phyloP scores from a whole-genome alignment of 1,140 invertebrate genomes.

The Ceratitis capitata region DNA sequence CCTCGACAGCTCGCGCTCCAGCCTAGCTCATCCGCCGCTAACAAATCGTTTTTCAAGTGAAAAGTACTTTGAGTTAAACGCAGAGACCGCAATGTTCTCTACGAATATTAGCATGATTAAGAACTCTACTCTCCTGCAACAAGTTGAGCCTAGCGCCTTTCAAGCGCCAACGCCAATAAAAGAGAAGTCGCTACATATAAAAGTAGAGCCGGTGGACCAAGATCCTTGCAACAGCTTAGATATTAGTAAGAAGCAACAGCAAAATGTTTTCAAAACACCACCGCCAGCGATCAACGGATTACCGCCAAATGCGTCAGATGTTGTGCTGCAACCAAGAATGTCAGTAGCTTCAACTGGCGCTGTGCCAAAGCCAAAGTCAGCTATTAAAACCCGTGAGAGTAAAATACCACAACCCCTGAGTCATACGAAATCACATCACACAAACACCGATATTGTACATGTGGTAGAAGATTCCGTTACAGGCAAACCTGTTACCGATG shows the following conservation, averaged over 20 bases:
- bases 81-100: conserved; percentile 59
- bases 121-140: conserved; percentile 57
- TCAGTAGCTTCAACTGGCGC: neutral
- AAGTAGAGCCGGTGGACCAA: neutral
- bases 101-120: conserved; percentile 59
- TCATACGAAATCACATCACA: neutral
- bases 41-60: neutral
- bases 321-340: neutral
- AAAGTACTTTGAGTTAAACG: conserved; percentile 55
- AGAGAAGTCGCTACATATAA: conserved; percentile 39
- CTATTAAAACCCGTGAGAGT: neutral
- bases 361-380: neutral
- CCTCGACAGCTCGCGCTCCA: neutral
- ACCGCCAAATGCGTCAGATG: neutral
- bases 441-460: neutral
- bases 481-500: neutral
- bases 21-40: neutral
- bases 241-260: neutral
- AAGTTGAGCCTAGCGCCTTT: neutral
- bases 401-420: neutral
- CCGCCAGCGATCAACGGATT: neutral
- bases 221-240: neutral
- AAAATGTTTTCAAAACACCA: neutral
- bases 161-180: conserved; percentile 29
- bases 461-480: no score